Evolutionary conservation across 2,797 vertebrate species (phyloP), one percentile per base, ranked within the genome.

Genomic region (Valencia hispanica): DNA sequence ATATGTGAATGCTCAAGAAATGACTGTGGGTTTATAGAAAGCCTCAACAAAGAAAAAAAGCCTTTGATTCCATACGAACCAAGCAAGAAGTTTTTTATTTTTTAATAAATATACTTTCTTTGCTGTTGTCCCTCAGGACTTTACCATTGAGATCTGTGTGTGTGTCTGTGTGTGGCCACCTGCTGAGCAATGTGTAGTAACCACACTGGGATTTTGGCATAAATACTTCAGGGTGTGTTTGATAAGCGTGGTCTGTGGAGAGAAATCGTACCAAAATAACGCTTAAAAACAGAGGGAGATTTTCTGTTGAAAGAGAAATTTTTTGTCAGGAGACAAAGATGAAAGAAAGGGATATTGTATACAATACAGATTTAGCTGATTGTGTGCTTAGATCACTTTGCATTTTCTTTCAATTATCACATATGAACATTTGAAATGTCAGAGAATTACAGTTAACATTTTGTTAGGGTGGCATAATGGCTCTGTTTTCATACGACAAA

Each of bases 211-310:
- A 87, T 91, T 90, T 90, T 85, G 89, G 70, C 87, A 72, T 90
- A 85, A 82, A 90, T 93, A 92, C 92, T 90, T 82, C 25, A 86
- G 90, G 89, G 91, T 84, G 92, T 87, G 91, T 91, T 91, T 93
- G 91, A 86, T 85, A 91, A 91, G 88, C 86, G 73, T 82, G 76
- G 92, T 92, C 93, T 88, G 57, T 79, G 91, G 94, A 92, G 88
- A 89, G 81, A 86, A 87, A 85, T 74, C 59, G 77, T 88, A 93
- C 91, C 80, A 92, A 94, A 93, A 93, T 90, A 93, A 94, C 87
- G n/a, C n/a, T n/a, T n/a, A n/a, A 93, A 92, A 77, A 88, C 86
- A 79, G 73, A 82, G 78, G 79, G 75, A 74, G 75, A 79, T 53
- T 84, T 36, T 68, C 80, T 82, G 80, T 83, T 68, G 63, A 76